These are phyloP conservation scores for Zoanthus solanderi DNA, from an alignment of 92 coral and sea anemone species.

Conservation along the genomic window DNA sequence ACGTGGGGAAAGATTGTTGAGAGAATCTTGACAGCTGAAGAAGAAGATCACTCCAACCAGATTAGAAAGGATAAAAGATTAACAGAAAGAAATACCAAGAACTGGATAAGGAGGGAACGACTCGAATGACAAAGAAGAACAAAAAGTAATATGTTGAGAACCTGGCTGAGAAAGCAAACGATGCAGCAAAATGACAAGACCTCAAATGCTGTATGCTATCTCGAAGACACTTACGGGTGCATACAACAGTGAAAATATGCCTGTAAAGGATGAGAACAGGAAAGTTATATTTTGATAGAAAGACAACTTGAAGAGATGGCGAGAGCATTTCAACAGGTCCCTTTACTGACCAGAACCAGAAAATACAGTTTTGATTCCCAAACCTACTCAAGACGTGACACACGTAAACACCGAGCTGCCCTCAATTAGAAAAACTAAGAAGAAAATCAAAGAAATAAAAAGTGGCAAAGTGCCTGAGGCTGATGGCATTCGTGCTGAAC, in stretches of 20 bases:
- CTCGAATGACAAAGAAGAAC: conserved; percentile 18
- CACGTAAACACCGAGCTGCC: too few species aligned
- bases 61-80: conserved; percentile 21
- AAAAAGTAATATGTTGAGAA: not conserved
- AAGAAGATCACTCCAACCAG: not conserved
- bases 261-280: not conserved
- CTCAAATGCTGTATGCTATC: not conserved
- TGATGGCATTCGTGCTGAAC: too few species aligned
- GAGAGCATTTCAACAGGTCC: too few species aligned
- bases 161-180: conserved; percentile 35
- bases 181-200: conserved; percentile 3
- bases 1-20: conserved; percentile 11
- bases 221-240: too few species aligned
- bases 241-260: not conserved
- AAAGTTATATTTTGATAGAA: too few species aligned
- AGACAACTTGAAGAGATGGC: too few species aligned
- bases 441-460: too few species aligned
- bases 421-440: too few species aligned
- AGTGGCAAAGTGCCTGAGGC: too few species aligned
- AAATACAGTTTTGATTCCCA: too few species aligned
- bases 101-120: conserved; percentile 29
- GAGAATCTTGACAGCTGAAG: not conserved
- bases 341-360: too few species aligned
- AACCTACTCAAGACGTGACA: too few species aligned
- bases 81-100: conserved; percentile 23